phyloP scores from a whole-genome alignment of 2,113 vertebrate species.

The Syngnathus typhle region DNA sequence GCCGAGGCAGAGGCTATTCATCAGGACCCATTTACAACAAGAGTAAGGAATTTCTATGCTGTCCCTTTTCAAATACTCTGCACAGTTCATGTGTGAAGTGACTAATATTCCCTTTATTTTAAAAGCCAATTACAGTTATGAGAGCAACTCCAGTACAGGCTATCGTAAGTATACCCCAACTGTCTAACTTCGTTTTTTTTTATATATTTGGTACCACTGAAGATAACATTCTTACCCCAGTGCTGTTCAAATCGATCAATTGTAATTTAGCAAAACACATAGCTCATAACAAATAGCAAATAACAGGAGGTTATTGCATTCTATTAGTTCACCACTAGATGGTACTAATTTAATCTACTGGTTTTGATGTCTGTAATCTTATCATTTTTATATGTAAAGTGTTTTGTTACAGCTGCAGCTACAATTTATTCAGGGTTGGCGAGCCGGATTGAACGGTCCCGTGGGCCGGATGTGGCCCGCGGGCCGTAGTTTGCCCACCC shows the following conservation, averaged over 20 bases:
- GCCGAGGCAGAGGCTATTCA: constrained; percentile 63
- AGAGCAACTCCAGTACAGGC: constrained; percentile 73
- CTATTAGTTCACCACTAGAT: too few relatives aligned
- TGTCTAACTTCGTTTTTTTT: neutral
- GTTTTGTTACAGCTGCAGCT: too few relatives aligned
- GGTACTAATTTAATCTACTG: too few relatives aligned
- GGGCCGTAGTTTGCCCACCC: too few relatives aligned
- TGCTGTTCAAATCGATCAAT: neutral
- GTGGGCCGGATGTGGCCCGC: too few relatives aligned
- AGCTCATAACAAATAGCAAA: neutral
- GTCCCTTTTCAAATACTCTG: neutral
- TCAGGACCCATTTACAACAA: constrained; percentile 79
- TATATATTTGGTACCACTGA: neutral
- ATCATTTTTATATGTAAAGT: too few relatives aligned
- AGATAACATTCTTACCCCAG: neutral
- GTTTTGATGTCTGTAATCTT: too few relatives aligned
- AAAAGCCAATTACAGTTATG: constrained; percentile 81
- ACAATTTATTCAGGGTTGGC: too few relatives aligned
- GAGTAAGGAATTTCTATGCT: constrained; percentile 35
- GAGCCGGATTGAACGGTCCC: too few relatives aligned
- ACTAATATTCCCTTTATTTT: constrained; percentile 27
- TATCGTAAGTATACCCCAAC: constrained; percentile 75
- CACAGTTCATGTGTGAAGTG: neutral
- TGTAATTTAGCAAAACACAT: neutral
- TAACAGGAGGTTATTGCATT: too few relatives aligned